Evolutionary conservation across 2,797 vertebrate genomes (phyloP).

Genomic region (Helostoma temminkii): DNA sequence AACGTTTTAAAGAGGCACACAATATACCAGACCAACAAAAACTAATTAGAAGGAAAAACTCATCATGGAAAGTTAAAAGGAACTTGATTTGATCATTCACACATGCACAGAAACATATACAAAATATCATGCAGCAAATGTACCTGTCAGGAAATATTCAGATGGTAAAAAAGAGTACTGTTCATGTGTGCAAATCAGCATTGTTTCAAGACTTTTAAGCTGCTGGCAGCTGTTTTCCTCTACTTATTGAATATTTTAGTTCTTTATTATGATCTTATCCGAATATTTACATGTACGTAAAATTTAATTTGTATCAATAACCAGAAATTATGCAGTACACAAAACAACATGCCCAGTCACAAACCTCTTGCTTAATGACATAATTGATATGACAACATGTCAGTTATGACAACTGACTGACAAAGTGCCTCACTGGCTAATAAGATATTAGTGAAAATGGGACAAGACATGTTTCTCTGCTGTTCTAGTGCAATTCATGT

Average conservation of each 20-base stretch:
- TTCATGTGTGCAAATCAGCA: not conserved
- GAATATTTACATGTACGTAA: conserved; percentile 15
- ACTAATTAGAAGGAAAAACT: conserved; percentile 44
- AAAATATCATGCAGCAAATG: conserved; percentile 8
- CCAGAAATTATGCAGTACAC: conserved; percentile 36
- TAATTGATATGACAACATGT: no score
- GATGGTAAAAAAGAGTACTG: no score
- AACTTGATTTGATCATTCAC: conserved; percentile 45
- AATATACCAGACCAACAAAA: conserved; percentile 47
- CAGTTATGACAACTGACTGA: no score
- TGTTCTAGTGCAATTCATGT: no score
- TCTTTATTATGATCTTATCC: conserved; percentile 33
- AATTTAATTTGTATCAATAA: conserved; percentile 29
- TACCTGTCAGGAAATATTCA: conserved; percentile 4
- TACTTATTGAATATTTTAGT: conserved; percentile 27
- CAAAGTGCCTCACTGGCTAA: no score
- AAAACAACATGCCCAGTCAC: conserved; percentile 19
- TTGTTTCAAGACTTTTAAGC: conserved; percentile 16
- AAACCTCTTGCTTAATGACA: conserved; percentile 3
- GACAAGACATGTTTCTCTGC: no score
- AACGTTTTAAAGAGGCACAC: conserved; percentile 56
- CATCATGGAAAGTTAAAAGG: conserved; percentile 44
- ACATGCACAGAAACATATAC: conserved; percentile 19
- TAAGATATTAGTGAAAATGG: no score
- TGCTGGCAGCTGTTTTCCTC: not conserved